Evolutionary conservation across 2,113 vertebrate species (phyloP).

Genomic region (Physeter macrocephalus): DNA sequence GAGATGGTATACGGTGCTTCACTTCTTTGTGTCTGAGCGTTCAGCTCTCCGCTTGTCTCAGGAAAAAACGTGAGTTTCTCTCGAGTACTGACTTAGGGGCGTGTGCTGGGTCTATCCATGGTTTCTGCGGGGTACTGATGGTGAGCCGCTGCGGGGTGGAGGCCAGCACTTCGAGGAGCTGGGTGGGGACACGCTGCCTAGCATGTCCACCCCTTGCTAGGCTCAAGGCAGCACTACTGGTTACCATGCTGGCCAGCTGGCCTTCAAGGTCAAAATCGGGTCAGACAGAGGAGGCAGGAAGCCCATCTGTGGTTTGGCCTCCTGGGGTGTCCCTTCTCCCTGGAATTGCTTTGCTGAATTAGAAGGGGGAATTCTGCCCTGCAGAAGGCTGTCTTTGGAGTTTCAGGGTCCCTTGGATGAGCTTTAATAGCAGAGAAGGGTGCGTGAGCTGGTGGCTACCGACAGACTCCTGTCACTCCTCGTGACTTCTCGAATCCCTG

Average conservation of each 20-base stretch:
- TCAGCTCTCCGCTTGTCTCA: not conserved
- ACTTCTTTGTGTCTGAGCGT: not conserved
- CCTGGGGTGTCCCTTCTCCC: not conserved
- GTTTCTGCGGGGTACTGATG: not conserved
- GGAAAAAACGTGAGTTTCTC: not conserved
- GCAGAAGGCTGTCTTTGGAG: not conserved
- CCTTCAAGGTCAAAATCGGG: not conserved
- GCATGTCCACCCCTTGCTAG: not conserved
- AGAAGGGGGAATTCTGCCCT: not conserved
- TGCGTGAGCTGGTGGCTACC: not conserved
- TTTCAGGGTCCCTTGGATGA: not conserved
- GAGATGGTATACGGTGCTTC: not conserved
- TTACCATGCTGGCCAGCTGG: not conserved
- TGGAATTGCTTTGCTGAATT: not conserved
- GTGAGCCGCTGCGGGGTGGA: not conserved
- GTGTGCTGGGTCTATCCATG: accelerated
- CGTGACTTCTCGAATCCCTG: not conserved
- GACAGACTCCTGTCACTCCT: not conserved
- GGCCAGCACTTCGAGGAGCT: not conserved
- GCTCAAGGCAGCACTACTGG: not conserved
- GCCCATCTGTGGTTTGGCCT: not conserved
- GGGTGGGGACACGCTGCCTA: not conserved
- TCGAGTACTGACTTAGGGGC: not conserved
- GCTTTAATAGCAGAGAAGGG: not conserved
- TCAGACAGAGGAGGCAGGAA: not conserved